Conservation (phyloP, 2,797 vertebrate species). For the Mustela erminea region DNA sequence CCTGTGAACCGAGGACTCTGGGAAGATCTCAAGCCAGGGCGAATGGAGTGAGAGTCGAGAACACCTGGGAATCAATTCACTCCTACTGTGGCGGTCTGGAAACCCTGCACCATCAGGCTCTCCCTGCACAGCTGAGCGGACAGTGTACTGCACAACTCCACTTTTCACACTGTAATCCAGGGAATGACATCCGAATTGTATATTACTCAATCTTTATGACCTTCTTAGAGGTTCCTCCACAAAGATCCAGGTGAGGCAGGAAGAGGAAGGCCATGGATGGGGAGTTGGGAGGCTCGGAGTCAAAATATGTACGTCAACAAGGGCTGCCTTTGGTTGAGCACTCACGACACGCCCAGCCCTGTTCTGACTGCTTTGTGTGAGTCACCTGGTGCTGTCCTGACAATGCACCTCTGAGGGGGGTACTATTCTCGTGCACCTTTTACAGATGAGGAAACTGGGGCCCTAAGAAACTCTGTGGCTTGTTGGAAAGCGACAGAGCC, state of each 20-base stretch:
- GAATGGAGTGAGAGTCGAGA: neutral
- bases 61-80: neutral
- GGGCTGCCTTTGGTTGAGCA: neutral
- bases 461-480: neutral
- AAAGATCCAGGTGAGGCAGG: neutral
- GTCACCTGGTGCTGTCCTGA: neutral
- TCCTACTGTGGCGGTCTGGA: no score
- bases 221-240: neutral
- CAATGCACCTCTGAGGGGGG: neutral
- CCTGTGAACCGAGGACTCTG: neutral
- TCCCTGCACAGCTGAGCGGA: accelerated
- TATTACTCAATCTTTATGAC: neutral
- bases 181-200: accelerated
- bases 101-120: accelerated
- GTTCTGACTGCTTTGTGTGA: accelerated
- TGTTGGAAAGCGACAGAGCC: neutral
- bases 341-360: neutral
- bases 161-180: accelerated
- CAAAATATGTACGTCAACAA: neutral
- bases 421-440: neutral
- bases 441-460: neutral
- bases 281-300: neutral
- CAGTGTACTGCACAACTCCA: neutral
- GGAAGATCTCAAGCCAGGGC: neutral
- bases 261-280: accelerated